phyloP scores from a whole-genome alignment of 2,113 vertebrate species.

The Bubalus kerabau region DNA sequence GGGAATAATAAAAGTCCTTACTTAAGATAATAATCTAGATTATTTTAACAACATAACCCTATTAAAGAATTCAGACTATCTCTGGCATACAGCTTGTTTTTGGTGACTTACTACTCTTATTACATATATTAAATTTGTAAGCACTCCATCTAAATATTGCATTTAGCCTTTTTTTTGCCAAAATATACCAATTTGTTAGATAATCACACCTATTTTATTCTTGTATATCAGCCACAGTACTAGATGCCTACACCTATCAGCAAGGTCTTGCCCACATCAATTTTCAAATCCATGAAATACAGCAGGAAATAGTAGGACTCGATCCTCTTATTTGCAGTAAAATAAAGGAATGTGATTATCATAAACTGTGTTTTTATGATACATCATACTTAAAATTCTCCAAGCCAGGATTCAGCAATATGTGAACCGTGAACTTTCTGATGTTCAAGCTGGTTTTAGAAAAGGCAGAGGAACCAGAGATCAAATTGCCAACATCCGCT shows the following conservation, averaged over 20 bases:
- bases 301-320: neutral
- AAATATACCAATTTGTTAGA: neutral
- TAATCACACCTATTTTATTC: neutral
- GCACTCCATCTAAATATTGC: neutral
- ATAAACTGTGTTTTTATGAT: neutral
- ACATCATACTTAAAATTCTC: neutral
- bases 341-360: neutral
- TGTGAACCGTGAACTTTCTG: no score
- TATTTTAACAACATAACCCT: neutral
- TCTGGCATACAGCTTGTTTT: neutral
- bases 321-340: neutral
- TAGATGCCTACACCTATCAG: neutral
- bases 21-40: neutral
- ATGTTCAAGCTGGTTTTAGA: no score
- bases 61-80: neutral
- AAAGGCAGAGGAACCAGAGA: no score
- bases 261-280: neutral
- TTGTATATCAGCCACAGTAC: neutral
- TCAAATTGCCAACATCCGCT: no score
- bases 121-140: neutral
- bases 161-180: neutral
- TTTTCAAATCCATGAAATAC: neutral
- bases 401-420: no score
- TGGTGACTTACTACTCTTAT: neutral
- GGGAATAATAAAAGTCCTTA: neutral